Base-by-base conservation (phyloP, 2,797 vertebrate genomes). In the Anguilla obscura region DNA sequence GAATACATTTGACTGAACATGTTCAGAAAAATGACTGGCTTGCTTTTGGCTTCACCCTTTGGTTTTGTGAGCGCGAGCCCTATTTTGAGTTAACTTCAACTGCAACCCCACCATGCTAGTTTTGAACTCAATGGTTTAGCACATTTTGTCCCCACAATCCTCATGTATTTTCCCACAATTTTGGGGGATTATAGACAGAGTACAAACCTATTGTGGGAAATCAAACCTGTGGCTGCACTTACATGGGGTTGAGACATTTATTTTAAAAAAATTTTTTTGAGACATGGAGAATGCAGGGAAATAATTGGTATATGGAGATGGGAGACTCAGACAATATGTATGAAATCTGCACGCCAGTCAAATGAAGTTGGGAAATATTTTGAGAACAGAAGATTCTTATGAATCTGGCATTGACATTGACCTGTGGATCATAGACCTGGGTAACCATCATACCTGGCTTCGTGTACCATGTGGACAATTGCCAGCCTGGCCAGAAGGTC, bases 401-500 rank as follows among this genome's bases (percentile, higher is more conserved):
- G 16, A 69, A 36, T 6, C 45, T 27, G 48, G 24, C 30, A 18
- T 45, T 45, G 40, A 50, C 8, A 21, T 14, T 85, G 10, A n/a
- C 63, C 5, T 69, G 56, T 16, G 12, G 56, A 66, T 66, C n/a
- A 30, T 14, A 36, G 33, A 1, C 30, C 14, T 40, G 79, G 79
- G 21, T 30, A 6, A n/a, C 86, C 10, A 33, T 24, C 60, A 30
- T 90, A 94, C 94, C 94, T 94, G 76, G 94, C 94, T 90, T 95
- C 94, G 80, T 95, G 94, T 14, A 95, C 94, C 94, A 95, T 95
- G 91, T 95, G 94, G 0, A 95, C 93, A 27, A 95, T 92, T 24
- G 94, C 94, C 83, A 95, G 88, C n/a, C 94, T 91, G 52, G 93
- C 92, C 84, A 94, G 89, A 14, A 94, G 91, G 80, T 94, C 92